A percentile compares a stretch with the other conserved stretches of the same genome.
phyloP scores from a whole-genome alignment of 2,113 vertebrate genomes.

The Felis chaus region DNA sequence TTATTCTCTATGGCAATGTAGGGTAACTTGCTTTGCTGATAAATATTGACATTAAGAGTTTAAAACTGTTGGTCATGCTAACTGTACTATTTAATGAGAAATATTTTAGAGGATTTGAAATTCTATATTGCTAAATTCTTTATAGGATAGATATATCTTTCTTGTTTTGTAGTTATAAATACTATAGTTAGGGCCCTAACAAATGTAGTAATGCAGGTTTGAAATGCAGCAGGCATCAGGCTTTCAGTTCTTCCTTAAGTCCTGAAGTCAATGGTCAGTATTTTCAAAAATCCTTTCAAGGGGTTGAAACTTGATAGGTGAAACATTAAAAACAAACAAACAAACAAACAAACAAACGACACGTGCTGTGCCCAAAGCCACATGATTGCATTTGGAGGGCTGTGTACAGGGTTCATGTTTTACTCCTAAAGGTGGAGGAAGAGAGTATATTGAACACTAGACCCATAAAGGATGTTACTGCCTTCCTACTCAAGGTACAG shows the following conservation, averaged over 20 bases:
- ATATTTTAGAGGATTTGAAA: neutral
- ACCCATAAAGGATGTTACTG: neutral
- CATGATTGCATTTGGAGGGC: neutral
- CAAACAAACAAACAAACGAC: too few species aligned
- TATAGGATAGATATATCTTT: neutral
- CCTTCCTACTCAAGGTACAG: neutral
- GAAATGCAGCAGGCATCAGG: neutral
- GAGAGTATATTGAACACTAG: neutral
- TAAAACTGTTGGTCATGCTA: neutral
- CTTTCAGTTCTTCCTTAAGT: neutral
- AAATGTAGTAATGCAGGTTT: neutral
- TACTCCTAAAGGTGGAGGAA: neutral
- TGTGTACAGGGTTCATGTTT: neutral
- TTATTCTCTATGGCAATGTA: neutral
- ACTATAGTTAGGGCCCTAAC: neutral
- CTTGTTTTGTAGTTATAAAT: conserved; percentile 9
- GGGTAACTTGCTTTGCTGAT: neutral
- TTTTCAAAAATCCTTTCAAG: neutral
- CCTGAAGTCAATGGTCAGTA: neutral
- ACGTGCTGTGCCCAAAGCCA: neutral
- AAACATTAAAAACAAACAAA: neutral
- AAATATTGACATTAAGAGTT: neutral
- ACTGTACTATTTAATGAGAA: neutral
- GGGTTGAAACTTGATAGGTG: neutral
- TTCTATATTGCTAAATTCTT: neutral